phyloP scores from a whole-genome alignment of 2,888 invertebrate species.

The Archips xylosteana region DNA sequence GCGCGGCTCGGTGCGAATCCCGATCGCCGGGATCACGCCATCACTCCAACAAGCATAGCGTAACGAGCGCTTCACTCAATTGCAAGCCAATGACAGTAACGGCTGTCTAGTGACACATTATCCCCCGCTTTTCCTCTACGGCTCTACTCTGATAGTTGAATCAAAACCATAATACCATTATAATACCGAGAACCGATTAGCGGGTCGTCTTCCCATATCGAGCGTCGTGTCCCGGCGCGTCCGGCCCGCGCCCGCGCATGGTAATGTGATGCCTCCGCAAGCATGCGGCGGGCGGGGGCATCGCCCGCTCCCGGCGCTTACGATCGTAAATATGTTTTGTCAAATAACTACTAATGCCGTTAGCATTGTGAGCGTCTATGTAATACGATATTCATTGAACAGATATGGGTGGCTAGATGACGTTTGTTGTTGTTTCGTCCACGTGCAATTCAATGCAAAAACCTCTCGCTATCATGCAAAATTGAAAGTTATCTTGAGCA shows the following conservation, averaged over 20 bases:
- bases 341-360: conserved; percentile 15
- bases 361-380: conserved; percentile 9
- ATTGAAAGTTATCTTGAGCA: not conserved
- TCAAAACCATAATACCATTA: not conserved
- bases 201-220: conserved; percentile 9
- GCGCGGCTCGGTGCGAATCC: not conserved
- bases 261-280: conserved; percentile 11
- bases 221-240: conserved; percentile 16
- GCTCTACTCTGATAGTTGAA: not conserved
- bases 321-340: not conserved
- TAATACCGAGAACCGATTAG: conserved; percentile 11
- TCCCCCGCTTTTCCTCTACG: not conserved
- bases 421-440: not conserved
- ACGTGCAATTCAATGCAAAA: not conserved
- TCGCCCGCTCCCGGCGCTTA: conserved; percentile 21
- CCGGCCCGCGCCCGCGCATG: conserved; percentile 16
- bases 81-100: not conserved
- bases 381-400: conserved; percentile 10
- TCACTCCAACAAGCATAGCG: not conserved
- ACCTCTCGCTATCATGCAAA: not conserved
- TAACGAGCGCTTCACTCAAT: not conserved
- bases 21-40: not conserved
- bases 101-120: not conserved
- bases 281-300: conserved; percentile 12
- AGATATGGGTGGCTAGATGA: not conserved